phyloP scores from a whole-genome alignment of 1,140 invertebrate genomes.

The Rhyacophila brunnea region DNA sequence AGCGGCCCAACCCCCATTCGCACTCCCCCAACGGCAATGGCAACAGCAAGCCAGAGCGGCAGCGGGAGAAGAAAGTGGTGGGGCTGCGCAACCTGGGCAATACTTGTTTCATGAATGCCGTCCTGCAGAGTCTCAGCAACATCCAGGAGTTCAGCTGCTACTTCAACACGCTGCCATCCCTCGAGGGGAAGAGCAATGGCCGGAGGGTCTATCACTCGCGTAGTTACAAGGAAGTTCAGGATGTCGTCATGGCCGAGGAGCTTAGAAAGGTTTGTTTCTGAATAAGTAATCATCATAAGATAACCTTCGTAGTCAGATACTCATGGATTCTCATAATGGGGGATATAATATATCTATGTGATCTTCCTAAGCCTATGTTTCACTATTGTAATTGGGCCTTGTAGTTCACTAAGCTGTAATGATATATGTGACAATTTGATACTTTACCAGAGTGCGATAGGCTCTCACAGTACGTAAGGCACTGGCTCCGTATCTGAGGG shows the following conservation, averaged over 20 bases:
- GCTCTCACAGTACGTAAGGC: too few relatives aligned
- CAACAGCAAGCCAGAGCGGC: conserved; percentile 41
- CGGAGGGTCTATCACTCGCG: conserved; percentile 63
- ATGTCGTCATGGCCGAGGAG: conserved; percentile 75
- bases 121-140: conserved; percentile 82
- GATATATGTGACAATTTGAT: too few relatives aligned
- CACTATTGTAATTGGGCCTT: too few relatives aligned
- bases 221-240: conserved; percentile 61
- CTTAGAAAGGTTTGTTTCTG: conserved; percentile 65
- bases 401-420: too few relatives aligned
- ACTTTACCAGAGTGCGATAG: too few relatives aligned
- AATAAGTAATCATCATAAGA: too few relatives aligned
- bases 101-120: conserved; percentile 89
- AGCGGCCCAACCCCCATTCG: conserved; percentile 44
- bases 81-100: conserved; percentile 83
- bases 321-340: too few relatives aligned
- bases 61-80: conserved; percentile 66
- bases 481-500: too few relatives aligned
- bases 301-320: too few relatives aligned
- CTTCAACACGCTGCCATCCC: conserved; percentile 74
- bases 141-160: conserved; percentile 83
- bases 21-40: conserved; percentile 41
- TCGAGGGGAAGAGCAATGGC: conserved; percentile 65
- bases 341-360: too few relatives aligned
- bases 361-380: too few relatives aligned